Percentiles rank a stretch among this genome's conserved stretches.
These are phyloP conservation scores for cat (Felis catus) DNA, from an alignment of 2,113 vertebrate genomes.

Conservation along the genomic window DNA sequence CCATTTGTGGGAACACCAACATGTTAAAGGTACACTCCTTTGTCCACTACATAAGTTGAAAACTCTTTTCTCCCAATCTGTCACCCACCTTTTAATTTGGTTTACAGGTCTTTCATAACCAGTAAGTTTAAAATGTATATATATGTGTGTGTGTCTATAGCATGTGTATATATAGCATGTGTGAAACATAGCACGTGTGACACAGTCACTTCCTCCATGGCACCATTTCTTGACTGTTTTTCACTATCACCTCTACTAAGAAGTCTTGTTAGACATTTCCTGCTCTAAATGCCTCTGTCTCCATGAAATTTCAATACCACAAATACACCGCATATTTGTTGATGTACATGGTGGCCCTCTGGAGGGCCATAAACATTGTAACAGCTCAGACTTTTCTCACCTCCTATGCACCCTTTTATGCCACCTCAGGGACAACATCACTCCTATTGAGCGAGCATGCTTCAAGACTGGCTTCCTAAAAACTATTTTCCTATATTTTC, in stretches of 20 bases:
- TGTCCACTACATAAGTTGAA: background rate
- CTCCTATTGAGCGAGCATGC: background rate
- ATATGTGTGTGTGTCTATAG: too few relatives aligned
- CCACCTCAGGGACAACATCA: background rate
- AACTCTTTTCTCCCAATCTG: background rate
- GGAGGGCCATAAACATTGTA: background rate
- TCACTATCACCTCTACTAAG: background rate
- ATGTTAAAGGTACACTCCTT: background rate
- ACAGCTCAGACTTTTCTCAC: background rate
- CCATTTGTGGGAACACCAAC: background rate
- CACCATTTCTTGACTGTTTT: background rate
- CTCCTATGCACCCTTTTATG: background rate
- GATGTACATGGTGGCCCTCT: background rate
- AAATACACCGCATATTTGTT: background rate
- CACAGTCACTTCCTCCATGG: background rate
- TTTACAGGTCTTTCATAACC: background rate
- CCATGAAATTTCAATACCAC: background rate
- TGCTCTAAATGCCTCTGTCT: background rate
- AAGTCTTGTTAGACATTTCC: background rate
- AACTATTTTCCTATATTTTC: background rate
- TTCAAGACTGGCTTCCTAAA: constrained; percentile 2
- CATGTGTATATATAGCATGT: too few relatives aligned
- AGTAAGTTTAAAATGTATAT: background rate
- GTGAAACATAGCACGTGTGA: too few relatives aligned
- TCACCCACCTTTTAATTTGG: background rate